phyloP scores from a whole-genome alignment of 35 echinoderm and acorn worm genomes.

The Heliocidaris tuberculata region DNA sequence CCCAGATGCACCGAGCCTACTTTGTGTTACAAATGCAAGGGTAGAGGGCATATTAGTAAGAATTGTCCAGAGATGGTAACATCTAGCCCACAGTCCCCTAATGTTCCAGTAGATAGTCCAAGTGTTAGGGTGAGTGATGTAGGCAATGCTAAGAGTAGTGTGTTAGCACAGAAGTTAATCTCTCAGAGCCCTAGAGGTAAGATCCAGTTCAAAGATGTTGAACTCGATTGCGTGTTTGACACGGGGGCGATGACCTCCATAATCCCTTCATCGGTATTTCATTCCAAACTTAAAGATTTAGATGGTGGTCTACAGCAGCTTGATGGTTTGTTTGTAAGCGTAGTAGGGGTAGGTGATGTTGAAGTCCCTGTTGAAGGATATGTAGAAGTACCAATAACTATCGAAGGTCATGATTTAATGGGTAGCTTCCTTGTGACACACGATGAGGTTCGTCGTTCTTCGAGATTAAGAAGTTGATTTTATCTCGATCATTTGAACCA shows the following conservation, averaged over 20 bases:
- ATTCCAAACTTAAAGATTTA: not conserved
- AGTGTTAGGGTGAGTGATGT: not conserved
- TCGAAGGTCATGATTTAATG: not conserved
- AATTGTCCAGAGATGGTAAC: not conserved
- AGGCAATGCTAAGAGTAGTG: not conserved
- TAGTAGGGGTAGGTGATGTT: constrained; percentile 8
- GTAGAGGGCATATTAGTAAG: constrained; percentile 30
- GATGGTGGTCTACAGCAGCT: not conserved
- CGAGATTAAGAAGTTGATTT: not conserved
- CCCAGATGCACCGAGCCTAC: not conserved
- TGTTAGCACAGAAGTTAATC: not conserved
- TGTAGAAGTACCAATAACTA: constrained; percentile 6
- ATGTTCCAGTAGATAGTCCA: not conserved
- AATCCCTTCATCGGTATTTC: constrained; percentile 16
- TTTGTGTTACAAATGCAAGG: constrained; percentile 29
- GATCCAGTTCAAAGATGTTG: not conserved
- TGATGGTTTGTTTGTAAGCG: not conserved
- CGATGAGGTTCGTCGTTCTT: not conserved
- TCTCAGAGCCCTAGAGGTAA: not conserved
- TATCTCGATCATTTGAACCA: not conserved
- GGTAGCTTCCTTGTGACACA: constrained; percentile 37
- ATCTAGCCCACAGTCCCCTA: not conserved
- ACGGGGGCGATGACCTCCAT: constrained; percentile 24
- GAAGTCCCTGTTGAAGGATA: constrained; percentile 30
- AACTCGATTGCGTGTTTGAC: constrained; percentile 31